These are phyloP conservation scores for Euleptes europaea DNA, from an alignment of 2,113 vertebrate genomes.

Conservation along the genomic window DNA sequence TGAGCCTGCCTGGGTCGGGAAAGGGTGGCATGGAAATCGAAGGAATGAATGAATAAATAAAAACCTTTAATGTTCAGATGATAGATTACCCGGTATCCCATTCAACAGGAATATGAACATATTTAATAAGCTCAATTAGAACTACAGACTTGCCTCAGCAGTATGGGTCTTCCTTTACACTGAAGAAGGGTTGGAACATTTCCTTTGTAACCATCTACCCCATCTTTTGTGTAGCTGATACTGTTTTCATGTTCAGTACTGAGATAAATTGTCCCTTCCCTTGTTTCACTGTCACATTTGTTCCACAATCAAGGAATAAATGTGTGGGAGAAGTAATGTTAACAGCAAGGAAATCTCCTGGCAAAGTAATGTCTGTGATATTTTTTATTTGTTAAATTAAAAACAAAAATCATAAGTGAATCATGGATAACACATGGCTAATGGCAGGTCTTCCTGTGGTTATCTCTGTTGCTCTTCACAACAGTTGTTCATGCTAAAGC, in stretches of 20 bases:
- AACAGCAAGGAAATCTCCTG: neutral
- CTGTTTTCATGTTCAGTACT: neutral
- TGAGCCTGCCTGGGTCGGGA: no score
- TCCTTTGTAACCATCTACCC: no score
- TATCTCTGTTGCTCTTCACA: neutral
- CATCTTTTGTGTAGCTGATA: neutral
- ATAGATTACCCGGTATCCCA: neutral
- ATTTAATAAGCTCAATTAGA: neutral
- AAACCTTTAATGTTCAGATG: neutral
- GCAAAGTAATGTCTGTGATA: conserved; percentile 4
- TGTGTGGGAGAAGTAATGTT: neutral
- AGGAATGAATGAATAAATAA: no score
- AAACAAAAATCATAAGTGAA: conserved; percentile 24
- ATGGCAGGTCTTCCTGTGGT: neutral
- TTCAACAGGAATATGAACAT: neutral
- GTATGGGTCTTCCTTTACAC: neutral
- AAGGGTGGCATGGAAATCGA: no score
- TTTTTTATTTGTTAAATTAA: conserved; percentile 64
- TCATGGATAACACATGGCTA: neutral
- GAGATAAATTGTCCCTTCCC: neutral
- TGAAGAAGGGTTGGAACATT: neutral
- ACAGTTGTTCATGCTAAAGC: neutral
- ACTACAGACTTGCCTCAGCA: neutral
- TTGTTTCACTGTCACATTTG: neutral
- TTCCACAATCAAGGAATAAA: neutral